These are phyloP conservation scores for Choristoneura fumiferana DNA, from an alignment of 1,140 invertebrate species.

Conservation along the genomic window DNA sequence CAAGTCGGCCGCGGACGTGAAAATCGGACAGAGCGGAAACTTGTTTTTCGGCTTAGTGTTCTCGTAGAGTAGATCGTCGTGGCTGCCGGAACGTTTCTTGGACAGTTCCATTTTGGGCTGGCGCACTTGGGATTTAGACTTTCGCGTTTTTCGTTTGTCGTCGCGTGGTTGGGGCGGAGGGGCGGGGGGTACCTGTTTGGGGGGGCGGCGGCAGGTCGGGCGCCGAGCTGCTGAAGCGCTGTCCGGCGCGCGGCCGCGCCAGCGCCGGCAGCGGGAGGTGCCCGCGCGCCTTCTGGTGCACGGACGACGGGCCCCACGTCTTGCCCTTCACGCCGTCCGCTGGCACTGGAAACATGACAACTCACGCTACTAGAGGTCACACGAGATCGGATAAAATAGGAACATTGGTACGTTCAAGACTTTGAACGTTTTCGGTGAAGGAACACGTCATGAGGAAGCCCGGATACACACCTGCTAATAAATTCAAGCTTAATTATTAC, in stretches of 20 bases:
- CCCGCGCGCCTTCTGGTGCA: conserved; percentile 92
- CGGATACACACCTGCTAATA: too few relatives aligned
- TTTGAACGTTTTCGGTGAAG: too few relatives aligned
- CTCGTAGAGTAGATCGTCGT: conserved; percentile 61
- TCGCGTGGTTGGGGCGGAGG: conserved; percentile 24
- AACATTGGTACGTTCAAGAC: too few relatives aligned
- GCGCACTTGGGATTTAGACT: conserved; percentile 55
- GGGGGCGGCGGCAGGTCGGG: conserved; percentile 75
- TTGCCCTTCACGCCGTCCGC: conserved; percentile 97
- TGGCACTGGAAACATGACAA: conserved; percentile 82
- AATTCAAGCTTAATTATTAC: too few relatives aligned
- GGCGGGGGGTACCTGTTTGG: conserved; percentile 78
- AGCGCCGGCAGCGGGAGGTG: conserved; percentile 80
- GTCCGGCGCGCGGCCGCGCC: conserved; percentile 84
- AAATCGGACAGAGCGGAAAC: conserved; percentile 53
- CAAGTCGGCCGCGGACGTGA: conserved; percentile 40
- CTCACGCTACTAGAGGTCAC: too few relatives aligned
- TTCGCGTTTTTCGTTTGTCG: conserved; percentile 46
- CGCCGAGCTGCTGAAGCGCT: conserved; percentile 56
- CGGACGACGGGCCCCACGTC: conserved; percentile 97
- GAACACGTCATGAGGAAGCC: too few relatives aligned
- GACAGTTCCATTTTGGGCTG: conserved; percentile 34
- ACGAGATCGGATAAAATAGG: too few relatives aligned
- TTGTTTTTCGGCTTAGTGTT: conserved; percentile 39
- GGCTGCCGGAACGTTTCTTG: conserved; percentile 50